Evolutionary conservation across 2,888 invertebrate species (phyloP), one percentile per base, ranked within the genome.

Genomic region (Dione vanillae): DNA sequence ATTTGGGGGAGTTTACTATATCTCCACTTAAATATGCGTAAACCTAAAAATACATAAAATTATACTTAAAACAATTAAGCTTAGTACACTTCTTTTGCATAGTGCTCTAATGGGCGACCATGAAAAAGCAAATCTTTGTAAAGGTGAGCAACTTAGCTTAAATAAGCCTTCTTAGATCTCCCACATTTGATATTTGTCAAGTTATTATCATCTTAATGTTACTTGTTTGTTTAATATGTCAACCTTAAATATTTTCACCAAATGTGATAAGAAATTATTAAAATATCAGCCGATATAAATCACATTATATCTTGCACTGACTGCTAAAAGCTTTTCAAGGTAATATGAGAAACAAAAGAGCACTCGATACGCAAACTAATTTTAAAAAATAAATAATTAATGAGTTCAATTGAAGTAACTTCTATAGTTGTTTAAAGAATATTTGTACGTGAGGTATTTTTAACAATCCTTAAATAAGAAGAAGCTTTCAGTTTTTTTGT

Each of bases 291-390:
- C 10, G 43, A 27, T n/a, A 43, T 43, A 59, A 43, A 9, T 59
- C 12, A 59, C 14, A 43, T 59, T 10, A 59, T n/a, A n/a, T 59
- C 10, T 20, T 43, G 12, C 12, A 41, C 14, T 20, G 58, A 19
- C 58, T 20, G 20, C 20, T 27, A 61, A 61, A 61, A 61, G 59
- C 59, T 27, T 43, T 45, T 43, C 59, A 61, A 61, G 59, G 59
- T 61, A 20, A 61, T 5, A 20, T 59, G 14, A 9, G 12, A 20
- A 45, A 61, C 43, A 43, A 61, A 43, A 27, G 27, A 61, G 27
- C 20, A 43, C 20, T 43, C 19, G 8, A 59, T 27, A 43, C 43
- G 59, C 43, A 43, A 61, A 27, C 2, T 11, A 43, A 43, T 43
- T 43, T 43, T 19, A n/a, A 43, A 41, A 6, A 41, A 41, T 41